Percentiles rank a stretch among this genome's conserved stretches.
Evolutionary conservation across 2,113 vertebrate species (phyloP).

Genomic region (Salminus brasiliensis): DNA sequence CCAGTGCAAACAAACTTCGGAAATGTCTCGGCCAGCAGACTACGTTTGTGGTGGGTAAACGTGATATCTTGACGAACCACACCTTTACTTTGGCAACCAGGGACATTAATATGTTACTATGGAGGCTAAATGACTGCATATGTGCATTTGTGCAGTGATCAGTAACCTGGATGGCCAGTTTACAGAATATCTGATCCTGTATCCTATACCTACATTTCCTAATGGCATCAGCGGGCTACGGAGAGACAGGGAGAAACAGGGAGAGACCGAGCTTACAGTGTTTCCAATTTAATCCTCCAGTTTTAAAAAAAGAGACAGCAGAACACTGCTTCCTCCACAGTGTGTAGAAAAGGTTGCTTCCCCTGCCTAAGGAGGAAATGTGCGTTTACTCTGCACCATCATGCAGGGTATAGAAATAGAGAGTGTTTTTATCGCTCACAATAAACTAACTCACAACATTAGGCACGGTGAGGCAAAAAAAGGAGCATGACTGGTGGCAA

Average conservation of each 20-base stretch:
- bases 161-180: not conserved
- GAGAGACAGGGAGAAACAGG: not conserved
- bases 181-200: not conserved
- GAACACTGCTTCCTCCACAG: not conserved
- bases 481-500: not conserved
- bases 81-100: no score
- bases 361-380: not conserved
- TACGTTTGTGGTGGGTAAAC: no score
- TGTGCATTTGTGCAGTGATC: not conserved
- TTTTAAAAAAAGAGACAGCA: conserved; percentile 1
- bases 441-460: no score
- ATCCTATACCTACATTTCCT: not conserved
- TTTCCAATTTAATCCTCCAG: conserved; percentile 22
- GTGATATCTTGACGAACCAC: no score
- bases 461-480: not conserved
- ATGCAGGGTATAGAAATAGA: not conserved
- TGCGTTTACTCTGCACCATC: not conserved
- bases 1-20: no score
- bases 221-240: not conserved
- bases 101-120: not conserved
- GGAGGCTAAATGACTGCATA: not conserved
- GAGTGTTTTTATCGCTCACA: not conserved
- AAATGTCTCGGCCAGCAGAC: no score
- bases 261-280: not conserved
- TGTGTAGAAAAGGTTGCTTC: not conserved